A percentile compares a stretch with the other conserved stretches of the same genome.
Evolutionary conservation across 1,140 invertebrate genomes (phyloP).

Genomic region (Oscheius sp.): DNA sequence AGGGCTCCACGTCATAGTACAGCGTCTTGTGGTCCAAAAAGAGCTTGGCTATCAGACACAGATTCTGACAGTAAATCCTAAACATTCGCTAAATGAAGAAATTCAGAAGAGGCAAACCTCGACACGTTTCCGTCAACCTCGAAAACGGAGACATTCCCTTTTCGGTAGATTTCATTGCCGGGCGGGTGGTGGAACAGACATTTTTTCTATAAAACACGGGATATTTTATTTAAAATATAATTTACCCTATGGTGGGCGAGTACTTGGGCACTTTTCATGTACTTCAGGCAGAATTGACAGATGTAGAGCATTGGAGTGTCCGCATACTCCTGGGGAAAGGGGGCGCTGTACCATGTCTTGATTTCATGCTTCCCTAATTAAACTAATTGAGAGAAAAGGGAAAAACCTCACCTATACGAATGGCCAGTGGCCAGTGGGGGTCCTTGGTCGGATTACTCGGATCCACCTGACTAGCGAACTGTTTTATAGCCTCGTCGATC

Average conservation of each 20-base stretch:
- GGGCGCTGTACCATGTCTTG: slow-evolving; percentile 89
- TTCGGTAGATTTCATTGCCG: slow-evolving; percentile 85
- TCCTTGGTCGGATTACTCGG: neutral
- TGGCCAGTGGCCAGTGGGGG: neutral
- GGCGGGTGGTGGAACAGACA: slow-evolving; percentile 81
- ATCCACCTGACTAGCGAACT: neutral
- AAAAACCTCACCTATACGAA: neutral
- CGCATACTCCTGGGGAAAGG: slow-evolving; percentile 85
- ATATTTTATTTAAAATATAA: neutral
- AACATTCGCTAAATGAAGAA: slow-evolving; percentile 61
- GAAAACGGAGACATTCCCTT: slow-evolving; percentile 13
- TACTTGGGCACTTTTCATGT: slow-evolving; percentile 90
- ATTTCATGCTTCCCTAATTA: slow-evolving; percentile 77
- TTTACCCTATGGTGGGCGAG: slow-evolving; percentile 65
- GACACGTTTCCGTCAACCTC: slow-evolving; percentile 13
- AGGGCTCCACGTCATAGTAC: slow-evolving; percentile 98
- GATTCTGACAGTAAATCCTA: slow-evolving; percentile 83
- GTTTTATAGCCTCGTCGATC: neutral
- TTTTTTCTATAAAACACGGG: slow-evolving; percentile 66
- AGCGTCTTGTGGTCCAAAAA: slow-evolving; percentile 97
- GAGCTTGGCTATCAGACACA: slow-evolving; percentile 91
- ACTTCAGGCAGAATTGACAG: slow-evolving; percentile 95
- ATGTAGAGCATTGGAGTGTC: slow-evolving; percentile 78
- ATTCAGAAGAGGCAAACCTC: slow-evolving; percentile 9
- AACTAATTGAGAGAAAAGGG: neutral